A percentile compares a stretch with the other conserved stretches of the same genome.
phyloP scores from a whole-genome alignment of 2,797 vertebrate genomes.

The Phylloscopus collybita region DNA sequence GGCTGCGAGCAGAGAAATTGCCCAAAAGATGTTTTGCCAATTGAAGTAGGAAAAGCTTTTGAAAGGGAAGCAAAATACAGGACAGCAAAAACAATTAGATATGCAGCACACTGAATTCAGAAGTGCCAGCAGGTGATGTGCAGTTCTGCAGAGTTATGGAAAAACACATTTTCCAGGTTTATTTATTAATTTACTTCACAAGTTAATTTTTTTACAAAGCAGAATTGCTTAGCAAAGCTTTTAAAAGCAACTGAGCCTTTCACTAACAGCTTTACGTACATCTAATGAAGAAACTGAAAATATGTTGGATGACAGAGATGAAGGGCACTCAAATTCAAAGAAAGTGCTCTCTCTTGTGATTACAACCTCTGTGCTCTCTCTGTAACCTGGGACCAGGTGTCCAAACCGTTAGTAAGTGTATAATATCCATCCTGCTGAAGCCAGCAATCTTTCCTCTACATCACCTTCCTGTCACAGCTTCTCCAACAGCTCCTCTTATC shows the following conservation, averaged over 20 bases:
- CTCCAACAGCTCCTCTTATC: neutral
- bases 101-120: slow-evolving; percentile 44
- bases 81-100: slow-evolving; percentile 55
- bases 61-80: slow-evolving; percentile 44
- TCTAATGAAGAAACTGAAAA: slow-evolving; percentile 17
- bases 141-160: slow-evolving; percentile 14
- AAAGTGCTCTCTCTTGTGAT: neutral
- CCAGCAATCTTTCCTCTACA: neutral
- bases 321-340: neutral
- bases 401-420: neutral
- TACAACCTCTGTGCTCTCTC: neutral
- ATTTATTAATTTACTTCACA: slow-evolving; percentile 58
- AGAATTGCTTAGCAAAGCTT: slow-evolving; percentile 5
- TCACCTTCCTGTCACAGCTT: neutral
- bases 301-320: neutral
- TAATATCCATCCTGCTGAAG: neutral
- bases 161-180: neutral
- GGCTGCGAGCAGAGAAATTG: slow-evolving; percentile 43
- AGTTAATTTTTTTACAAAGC: neutral
- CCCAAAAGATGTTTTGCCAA: slow-evolving; percentile 54
- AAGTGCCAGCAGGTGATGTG: slow-evolving; percentile 40
- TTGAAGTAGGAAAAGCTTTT: slow-evolving; percentile 40
- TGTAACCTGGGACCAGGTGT: neutral
- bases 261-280: neutral
- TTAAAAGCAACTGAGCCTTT: neutral